A percentile compares a stretch with the other conserved stretches of the same genome.
phyloP scores from a whole-genome alignment of 1,140 invertebrate genomes.

The Drosophila pandora region DNA sequence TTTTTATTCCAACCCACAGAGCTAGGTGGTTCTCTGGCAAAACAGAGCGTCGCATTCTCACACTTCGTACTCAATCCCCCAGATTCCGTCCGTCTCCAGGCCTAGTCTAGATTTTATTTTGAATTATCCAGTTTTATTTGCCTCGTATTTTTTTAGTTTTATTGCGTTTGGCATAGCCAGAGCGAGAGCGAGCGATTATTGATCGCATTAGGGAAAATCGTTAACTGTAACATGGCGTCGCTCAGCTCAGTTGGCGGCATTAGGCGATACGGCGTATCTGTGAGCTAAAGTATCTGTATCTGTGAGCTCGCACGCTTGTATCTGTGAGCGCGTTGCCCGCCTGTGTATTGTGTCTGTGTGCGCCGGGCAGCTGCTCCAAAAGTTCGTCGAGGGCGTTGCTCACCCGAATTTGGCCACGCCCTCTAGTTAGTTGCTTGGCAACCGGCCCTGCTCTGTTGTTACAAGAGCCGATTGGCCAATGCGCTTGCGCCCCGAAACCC shows the following conservation, averaged over 20 bases:
- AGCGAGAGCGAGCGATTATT: conserved; percentile 71
- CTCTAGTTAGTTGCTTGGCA: conserved; percentile 18
- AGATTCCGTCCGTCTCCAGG: conserved; percentile 20
- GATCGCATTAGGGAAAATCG: conserved; percentile 82
- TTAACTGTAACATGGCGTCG: conserved; percentile 81
- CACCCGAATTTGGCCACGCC: conserved; percentile 52
- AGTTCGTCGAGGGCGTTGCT: conserved; percentile 53
- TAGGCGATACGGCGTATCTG: conserved; percentile 27
- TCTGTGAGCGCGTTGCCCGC: conserved; percentile 4
- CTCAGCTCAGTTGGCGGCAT: conserved; percentile 58
- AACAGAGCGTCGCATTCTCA: conserved; percentile 49
- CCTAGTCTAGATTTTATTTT: conserved; percentile 19
- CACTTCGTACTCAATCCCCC: conserved; percentile 14
- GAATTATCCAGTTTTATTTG: background rate
- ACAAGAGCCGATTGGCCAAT: conserved; percentile 69
- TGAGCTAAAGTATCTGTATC: background rate
- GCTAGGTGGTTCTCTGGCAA: conserved; percentile 57
- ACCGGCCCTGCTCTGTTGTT: conserved; percentile 69
- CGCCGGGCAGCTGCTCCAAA: conserved; percentile 43
- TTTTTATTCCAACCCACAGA: background rate
- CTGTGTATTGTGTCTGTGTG: background rate
- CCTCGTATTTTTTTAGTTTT: background rate
- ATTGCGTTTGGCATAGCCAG: conserved; percentile 10
- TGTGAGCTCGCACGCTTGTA: background rate
- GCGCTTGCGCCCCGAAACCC: conserved; percentile 62